Percentiles rank a stretch among this genome's conserved stretches.
Evolutionary conservation across 2,113 vertebrate species (phyloP).

Genomic region (Pelmatolapia mariae): DNA sequence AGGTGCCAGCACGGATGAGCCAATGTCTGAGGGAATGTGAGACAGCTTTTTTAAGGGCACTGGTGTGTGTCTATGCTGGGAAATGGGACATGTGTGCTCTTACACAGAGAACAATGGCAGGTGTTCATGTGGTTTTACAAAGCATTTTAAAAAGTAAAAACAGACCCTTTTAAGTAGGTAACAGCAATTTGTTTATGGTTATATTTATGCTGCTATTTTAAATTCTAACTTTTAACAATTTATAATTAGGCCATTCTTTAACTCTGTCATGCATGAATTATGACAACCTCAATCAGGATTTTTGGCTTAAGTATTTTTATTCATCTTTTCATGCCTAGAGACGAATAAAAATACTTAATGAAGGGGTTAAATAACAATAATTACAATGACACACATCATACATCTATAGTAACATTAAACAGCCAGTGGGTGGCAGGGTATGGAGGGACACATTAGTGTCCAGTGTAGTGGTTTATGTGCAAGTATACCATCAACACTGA

Average conservation of each 20-base stretch:
- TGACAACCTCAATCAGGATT: neutral
- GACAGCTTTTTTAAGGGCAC: neutral
- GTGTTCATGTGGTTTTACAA: neutral
- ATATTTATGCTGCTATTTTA: neutral
- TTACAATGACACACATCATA: neutral
- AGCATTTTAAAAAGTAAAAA: neutral
- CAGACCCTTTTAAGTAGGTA: fast-evolving
- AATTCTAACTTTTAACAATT: neutral
- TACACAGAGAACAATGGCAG: neutral
- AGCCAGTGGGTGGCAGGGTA: neutral
- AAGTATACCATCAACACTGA: neutral
- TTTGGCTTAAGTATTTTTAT: neutral
- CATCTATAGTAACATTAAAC: fast-evolving
- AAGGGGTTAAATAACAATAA: fast-evolving
- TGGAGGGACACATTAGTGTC: neutral
- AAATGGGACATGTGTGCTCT: neutral
- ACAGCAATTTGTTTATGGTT: neutral
- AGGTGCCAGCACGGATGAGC: neutral
- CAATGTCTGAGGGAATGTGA: neutral
- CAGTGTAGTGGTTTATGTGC: neutral
- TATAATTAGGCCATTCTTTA: fast-evolving
- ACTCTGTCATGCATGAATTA: neutral
- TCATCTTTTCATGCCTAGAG: fast-evolving
- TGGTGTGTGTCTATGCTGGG: neutral
- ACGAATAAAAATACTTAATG: neutral